phyloP scores from a whole-genome alignment of 2,113 vertebrate genomes.

The Gadus macrocephalus region DNA sequence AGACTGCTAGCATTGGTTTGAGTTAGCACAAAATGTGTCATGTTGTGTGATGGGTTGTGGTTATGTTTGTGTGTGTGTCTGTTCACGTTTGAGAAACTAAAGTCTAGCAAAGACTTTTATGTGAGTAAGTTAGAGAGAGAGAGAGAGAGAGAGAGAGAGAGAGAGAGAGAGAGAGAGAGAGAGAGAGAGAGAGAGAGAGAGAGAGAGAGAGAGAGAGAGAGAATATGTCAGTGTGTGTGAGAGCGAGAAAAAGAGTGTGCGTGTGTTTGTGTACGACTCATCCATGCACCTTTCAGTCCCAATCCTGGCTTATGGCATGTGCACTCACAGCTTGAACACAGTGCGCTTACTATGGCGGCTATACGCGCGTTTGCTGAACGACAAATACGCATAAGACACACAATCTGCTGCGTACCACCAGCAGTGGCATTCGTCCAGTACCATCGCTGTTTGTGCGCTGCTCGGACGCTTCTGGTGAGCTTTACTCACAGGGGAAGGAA shows the following conservation, averaged over 20 bases:
- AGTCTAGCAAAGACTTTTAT: no score
- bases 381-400: conserved; percentile 47
- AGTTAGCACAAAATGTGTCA: no score
- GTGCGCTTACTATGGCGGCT: background rate
- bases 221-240: background rate
- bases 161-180: background rate
- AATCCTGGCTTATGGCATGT: background rate
- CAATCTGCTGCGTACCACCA: background rate
- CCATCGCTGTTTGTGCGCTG: background rate
- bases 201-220: background rate
- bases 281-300: conserved; percentile 20
- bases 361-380: conserved; percentile 50
- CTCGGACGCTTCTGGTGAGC: no score
- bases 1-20: no score
- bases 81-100: no score
- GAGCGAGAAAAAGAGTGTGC: background rate
- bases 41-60: no score
- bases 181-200: background rate
- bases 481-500: no score
- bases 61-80: no score
- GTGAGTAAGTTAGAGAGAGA: background rate
- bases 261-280: conserved; percentile 27
- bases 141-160: background rate
- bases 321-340: background rate
- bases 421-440: background rate